Evolutionary conservation across 1,140 invertebrate species (phyloP).

Genomic region (Steinernema khuongi): DNA sequence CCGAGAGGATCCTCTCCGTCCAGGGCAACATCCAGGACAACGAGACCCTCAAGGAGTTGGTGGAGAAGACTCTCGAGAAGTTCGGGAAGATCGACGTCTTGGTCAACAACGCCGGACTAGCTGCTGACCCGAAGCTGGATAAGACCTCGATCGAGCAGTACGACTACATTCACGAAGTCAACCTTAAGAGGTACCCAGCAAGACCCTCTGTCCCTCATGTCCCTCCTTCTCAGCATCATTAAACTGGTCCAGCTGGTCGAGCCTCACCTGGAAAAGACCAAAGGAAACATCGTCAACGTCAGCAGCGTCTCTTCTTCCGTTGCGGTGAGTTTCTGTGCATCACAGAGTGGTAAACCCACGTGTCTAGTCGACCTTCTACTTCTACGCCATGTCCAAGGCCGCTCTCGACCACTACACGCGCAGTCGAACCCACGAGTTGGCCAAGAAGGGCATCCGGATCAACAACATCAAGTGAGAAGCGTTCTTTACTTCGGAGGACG

Average conservation of each 20-base stretch:
- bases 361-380: constrained; percentile 67
- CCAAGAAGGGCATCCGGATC: constrained; percentile 62
- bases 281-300: constrained; percentile 82
- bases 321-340: constrained; percentile 61
- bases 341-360: constrained; percentile 15
- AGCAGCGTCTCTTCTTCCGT: constrained; percentile 79
- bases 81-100: constrained; percentile 43
- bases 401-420: constrained; percentile 65
- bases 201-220: constrained; percentile 58
- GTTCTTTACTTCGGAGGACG: constrained; percentile 15
- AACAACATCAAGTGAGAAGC: constrained; percentile 28
- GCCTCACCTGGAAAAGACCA: constrained; percentile 73
- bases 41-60: constrained; percentile 29
- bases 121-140: background rate
- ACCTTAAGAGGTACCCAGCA: constrained; percentile 66
- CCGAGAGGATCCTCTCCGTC: constrained; percentile 33
- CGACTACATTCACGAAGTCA: constrained; percentile 71
- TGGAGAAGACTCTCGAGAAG: constrained; percentile 39
- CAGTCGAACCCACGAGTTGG: constrained; percentile 78
- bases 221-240: constrained; percentile 64
- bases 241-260: constrained; percentile 76
- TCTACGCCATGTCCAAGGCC: no score
- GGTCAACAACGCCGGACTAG: constrained; percentile 44
- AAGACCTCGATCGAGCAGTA: constrained; percentile 65
- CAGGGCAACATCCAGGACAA: constrained; percentile 38